Percentiles rank a stretch among this genome's conserved stretches.
These are phyloP conservation scores for Glaucopsyche alexis DNA, from an alignment of 2,888 invertebrate genomes.

Conservation along the genomic window DNA sequence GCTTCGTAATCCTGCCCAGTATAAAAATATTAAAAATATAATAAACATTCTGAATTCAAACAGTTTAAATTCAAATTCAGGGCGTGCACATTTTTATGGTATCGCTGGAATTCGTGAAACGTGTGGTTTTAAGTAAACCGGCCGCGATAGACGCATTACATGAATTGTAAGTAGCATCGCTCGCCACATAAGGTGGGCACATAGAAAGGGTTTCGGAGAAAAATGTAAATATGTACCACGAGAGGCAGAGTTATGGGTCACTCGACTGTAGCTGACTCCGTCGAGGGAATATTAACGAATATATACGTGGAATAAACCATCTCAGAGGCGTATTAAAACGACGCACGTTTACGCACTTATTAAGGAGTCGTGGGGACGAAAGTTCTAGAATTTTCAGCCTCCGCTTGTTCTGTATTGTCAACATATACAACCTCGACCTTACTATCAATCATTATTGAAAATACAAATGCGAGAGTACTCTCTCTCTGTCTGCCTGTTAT, in stretches of 20 bases:
- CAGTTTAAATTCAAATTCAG: constrained; percentile 23
- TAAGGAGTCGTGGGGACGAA: neutral
- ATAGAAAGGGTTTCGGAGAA: constrained; percentile 63
- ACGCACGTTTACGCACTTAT: constrained; percentile 35
- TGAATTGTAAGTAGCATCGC: constrained; percentile 51
- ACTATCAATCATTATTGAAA: no score
- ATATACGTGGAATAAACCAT: constrained; percentile 42
- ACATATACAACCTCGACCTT: no score
- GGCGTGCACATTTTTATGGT: constrained; percentile 33
- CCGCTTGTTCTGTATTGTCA: neutral
- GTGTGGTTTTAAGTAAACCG: constrained; percentile 44
- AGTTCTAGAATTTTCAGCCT: constrained; percentile 1
- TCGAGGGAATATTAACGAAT: constrained; percentile 64
- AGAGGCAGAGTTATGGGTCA: constrained; percentile 63
- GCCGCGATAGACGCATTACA: constrained; percentile 43
- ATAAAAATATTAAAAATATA: constrained; percentile 15
- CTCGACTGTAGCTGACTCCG: constrained; percentile 57
- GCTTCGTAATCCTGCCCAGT: neutral
- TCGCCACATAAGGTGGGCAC: constrained; percentile 54
- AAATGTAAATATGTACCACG: constrained; percentile 62
- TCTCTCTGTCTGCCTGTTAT: no score
- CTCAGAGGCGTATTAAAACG: constrained; percentile 42
- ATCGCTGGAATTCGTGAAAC: constrained; percentile 41
- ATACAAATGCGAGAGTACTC: no score
- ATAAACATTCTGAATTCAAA: constrained; percentile 12